Conservation (phyloP, 2,888 invertebrate genomes). For the Tenodera sinensis region DNA sequence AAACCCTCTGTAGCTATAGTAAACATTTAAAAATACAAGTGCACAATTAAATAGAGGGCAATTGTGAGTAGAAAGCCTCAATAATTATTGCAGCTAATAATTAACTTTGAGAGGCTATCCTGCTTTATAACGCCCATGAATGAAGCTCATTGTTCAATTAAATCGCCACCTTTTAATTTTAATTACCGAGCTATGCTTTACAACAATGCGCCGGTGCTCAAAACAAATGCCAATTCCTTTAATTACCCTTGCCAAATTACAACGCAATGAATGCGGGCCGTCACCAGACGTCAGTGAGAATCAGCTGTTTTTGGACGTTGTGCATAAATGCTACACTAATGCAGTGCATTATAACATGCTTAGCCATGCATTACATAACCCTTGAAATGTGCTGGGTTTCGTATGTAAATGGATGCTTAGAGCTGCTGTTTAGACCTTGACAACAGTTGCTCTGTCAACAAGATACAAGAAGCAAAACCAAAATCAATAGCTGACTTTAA, state of each 20-base stretch:
- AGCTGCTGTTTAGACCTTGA: not conserved
- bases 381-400: not conserved
- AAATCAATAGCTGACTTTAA: conserved; percentile 19
- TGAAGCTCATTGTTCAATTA: not conserved
- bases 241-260: not conserved
- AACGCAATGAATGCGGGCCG: not conserved
- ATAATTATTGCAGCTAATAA: too few relatives aligned
- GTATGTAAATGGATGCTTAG: not conserved
- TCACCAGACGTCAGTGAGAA: not conserved
- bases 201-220: not conserved
- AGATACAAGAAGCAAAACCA: conserved; percentile 1
- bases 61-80: too few relatives aligned
- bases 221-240: not conserved
- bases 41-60: too few relatives aligned
- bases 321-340: not conserved
- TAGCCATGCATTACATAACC: not conserved
- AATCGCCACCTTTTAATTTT: not conserved
- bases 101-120: not conserved
- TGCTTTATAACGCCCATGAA: not conserved
- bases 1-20: too few relatives aligned
- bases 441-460: conserved; percentile 12
- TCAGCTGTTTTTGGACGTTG: not conserved
- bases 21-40: too few relatives aligned
- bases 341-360: not conserved
- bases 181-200: not conserved